Evolutionary conservation across 92 coral and sea anemone species (phyloP), one percentile per base, ranked within the genome.

Genomic region (Nematostella vectensis): DNA sequence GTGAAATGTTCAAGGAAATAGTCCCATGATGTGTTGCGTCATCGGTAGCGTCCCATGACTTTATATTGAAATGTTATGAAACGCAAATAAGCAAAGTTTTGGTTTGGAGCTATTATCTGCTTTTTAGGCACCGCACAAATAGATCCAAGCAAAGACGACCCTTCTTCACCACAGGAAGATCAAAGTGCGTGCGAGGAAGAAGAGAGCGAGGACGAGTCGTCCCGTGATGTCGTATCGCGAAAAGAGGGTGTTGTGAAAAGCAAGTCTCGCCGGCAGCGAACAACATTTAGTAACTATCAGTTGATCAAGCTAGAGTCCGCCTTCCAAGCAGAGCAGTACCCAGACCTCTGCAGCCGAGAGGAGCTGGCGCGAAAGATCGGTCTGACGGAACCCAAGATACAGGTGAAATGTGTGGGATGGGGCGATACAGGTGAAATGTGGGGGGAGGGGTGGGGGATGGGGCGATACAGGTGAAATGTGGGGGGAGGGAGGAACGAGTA

Each of bases 321-420:
- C 36, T 66, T 66, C 38, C 72, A 66, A 39, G 42, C 47, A 20
- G 72, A 66, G 36, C 72, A 66, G 47, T 66, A 66, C 63, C 72
- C 72, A 13, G 72, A 66, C 26, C 27, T 66, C 22, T 55, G 54
- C 48, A 57, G 62, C 1, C 56, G 72, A 1, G 63, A 66, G 16
- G 72, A 66, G 31, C 20, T 66, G 72, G 61, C 72, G 54, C 51
- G 56, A 55, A 55, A 55, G 27, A 51, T 66, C 29, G 72, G 63
- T 43, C 63, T 66, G 17, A 38, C 72, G 15, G 72, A 66, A 39
- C 62, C 72, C 3, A 66, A 66, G 30, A 25, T 66, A 45, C 72
- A 66, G 72, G 72, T 66, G 45, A 4, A 22, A 29, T 37, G 54
- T 42, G 13, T 20, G 1, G 24, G n/a, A 27, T n/a, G n/a, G n/a